These are phyloP conservation scores for Acanthosepion lycidas DNA, from an alignment of 2,888 invertebrate species.

Conservation along the genomic window DNA sequence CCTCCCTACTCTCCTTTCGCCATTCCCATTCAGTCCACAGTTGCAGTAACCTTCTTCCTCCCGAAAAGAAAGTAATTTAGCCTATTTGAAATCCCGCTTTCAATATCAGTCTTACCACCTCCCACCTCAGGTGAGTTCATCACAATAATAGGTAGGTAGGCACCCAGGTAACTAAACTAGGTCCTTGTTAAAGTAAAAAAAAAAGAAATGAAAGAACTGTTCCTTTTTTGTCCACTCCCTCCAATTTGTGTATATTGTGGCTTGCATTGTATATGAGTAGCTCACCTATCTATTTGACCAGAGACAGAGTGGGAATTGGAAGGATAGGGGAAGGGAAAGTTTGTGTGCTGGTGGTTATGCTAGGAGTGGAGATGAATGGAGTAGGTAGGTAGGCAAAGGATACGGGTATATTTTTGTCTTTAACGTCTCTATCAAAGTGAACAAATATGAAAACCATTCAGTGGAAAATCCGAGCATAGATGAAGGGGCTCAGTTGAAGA, in stretches of 20 bases:
- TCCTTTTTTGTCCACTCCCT: background rate
- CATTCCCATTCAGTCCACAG: background rate
- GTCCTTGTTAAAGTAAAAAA: background rate
- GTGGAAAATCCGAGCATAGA: background rate
- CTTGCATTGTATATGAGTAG: background rate
- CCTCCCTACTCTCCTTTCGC: background rate
- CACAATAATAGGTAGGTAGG: background rate
- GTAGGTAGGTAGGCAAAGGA: background rate
- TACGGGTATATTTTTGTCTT: constrained; percentile 12
- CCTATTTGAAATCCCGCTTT: background rate
- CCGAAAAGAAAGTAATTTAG: background rate
- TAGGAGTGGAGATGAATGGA: background rate
- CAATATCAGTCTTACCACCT: background rate
- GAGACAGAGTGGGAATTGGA: background rate
- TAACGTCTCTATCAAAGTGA: background rate
- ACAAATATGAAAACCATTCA: constrained; percentile 6
- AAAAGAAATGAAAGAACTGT: background rate
- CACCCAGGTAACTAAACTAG: background rate
- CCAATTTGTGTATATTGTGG: constrained; percentile 18
- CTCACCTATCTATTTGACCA: background rate
- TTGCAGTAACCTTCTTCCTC: background rate
- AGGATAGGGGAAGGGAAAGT: background rate
- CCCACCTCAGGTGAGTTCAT: background rate
- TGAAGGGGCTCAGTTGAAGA: background rate
- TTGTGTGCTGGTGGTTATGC: background rate